Conservation (phyloP, 2,797 vertebrate species). For the Meriones psammophilus region DNA sequence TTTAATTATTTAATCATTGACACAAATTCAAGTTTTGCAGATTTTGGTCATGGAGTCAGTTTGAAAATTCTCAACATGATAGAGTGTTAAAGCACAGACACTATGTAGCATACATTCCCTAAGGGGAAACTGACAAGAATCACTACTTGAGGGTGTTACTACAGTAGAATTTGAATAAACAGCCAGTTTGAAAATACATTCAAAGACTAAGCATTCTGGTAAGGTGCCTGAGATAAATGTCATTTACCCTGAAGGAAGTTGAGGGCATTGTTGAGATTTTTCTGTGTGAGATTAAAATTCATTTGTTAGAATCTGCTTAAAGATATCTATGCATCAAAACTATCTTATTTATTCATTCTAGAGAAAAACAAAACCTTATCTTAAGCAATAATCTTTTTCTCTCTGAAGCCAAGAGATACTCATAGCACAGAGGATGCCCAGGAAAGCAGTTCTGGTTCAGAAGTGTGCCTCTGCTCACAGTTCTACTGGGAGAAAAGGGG, state of each 20-base stretch:
- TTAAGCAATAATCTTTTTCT: background rate
- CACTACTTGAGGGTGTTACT: background rate
- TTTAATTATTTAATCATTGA: background rate
- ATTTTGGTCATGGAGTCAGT: background rate
- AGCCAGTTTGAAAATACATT: background rate
- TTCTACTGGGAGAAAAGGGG: background rate
- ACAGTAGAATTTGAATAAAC: background rate
- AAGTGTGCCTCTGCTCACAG: background rate
- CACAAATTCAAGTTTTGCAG: background rate
- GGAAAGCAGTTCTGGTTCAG: background rate
- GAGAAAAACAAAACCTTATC: background rate
- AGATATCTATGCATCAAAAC: background rate
- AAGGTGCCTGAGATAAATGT: background rate
- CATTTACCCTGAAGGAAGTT: background rate
- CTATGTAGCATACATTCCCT: background rate
- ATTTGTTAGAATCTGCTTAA: constrained; percentile 5
- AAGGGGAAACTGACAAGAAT: background rate
- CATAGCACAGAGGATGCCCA: constrained; percentile 16
- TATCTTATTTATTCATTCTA: background rate
- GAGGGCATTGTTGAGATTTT: background rate
- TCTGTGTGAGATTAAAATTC: background rate
- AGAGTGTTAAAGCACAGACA: background rate
- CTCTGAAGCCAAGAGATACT: constrained; percentile 19
- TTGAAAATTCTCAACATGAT: background rate
- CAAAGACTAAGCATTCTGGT: background rate